Evolutionary conservation across 2,113 vertebrate species (phyloP).

Genomic region (Rousettus leschenaultii): DNA sequence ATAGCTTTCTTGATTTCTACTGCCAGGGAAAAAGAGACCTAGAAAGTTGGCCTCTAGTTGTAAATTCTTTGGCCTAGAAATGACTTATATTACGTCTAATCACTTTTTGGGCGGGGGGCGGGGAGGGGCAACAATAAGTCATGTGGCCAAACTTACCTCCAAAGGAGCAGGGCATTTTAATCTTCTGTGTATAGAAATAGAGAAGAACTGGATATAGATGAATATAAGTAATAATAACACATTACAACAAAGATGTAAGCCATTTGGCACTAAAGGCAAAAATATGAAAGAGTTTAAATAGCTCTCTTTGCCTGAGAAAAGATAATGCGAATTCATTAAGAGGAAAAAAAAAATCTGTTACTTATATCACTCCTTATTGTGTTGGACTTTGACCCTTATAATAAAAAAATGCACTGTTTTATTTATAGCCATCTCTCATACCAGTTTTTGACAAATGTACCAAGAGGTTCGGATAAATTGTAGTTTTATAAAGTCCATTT

Average conservation of each 20-base stretch:
- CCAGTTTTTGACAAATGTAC: neutral
- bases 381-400: neutral
- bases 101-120: neutral
- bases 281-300: neutral
- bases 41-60: neutral
- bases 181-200: neutral
- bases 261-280: neutral
- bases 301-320: neutral
- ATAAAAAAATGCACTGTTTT: neutral
- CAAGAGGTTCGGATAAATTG: neutral
- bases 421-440: neutral
- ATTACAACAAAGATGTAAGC: neutral
- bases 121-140: neutral
- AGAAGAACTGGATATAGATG: neutral
- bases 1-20: neutral
- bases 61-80: neutral
- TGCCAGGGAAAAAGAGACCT: neutral
- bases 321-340: neutral
- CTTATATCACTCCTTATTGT: neutral
- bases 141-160: neutral
- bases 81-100: neutral
- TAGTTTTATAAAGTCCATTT: neutral
- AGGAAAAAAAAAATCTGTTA: neutral
- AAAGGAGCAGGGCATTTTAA: neutral
- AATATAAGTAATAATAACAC: neutral